These are phyloP conservation scores for Siniperca knerii DNA, from an alignment of 2,113 vertebrate species.

Conservation along the genomic window DNA sequence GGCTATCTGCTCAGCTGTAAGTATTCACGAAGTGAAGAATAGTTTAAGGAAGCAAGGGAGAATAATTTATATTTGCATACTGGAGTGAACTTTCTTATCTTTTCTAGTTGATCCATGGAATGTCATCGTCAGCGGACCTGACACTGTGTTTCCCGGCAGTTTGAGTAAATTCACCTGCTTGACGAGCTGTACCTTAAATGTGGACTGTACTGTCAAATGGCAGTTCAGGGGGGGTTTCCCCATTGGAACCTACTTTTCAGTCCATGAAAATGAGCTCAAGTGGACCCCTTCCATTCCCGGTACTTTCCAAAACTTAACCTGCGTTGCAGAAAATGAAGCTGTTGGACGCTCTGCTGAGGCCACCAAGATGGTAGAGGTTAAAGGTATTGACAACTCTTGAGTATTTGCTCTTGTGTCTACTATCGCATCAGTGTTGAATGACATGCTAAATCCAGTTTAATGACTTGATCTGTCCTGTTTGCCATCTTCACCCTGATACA, in stretches of 20 bases:
- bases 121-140: slow-evolving; percentile 58
- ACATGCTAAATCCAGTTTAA: background rate
- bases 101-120: slow-evolving; percentile 58
- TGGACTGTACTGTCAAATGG: slow-evolving; percentile 66
- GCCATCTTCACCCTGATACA: slow-evolving; percentile 11
- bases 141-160: slow-evolving; percentile 32
- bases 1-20: slow-evolving; percentile 62
- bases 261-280: slow-evolving; percentile 33
- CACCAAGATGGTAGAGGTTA: slow-evolving; percentile 65
- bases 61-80: background rate
- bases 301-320: slow-evolving; percentile 66
- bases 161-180: slow-evolving; percentile 58
- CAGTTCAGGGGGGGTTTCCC: slow-evolving; percentile 60
- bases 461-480: background rate
- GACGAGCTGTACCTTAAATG: slow-evolving; percentile 44
- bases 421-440: background rate
- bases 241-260: slow-evolving; percentile 31
- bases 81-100: background rate
- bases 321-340: slow-evolving; percentile 59
- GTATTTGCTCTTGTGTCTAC: background rate
- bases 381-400: slow-evolving; percentile 19
- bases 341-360: slow-evolving; percentile 42
- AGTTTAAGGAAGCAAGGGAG: background rate
- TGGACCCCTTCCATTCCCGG: slow-evolving; percentile 62
- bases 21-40: background rate